These are phyloP conservation scores for Thysanoteuthis rhombus DNA, from an alignment of 2,888 invertebrate genomes.

Conservation along the genomic window DNA sequence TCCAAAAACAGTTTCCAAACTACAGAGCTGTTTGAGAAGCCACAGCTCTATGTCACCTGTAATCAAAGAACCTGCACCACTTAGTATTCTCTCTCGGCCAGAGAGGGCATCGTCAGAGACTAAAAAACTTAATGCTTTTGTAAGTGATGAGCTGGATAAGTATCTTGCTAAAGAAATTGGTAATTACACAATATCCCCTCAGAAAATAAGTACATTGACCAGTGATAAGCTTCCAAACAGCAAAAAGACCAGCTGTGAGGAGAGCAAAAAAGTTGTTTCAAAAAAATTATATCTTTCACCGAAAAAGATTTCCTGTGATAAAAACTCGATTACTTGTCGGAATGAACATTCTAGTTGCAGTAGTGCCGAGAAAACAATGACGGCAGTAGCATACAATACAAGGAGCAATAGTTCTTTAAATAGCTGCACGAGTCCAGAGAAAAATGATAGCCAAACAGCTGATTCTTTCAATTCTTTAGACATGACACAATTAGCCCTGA, in stretches of 20 bases:
- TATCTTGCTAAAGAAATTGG: constrained; percentile 42
- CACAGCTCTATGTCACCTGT: neutral
- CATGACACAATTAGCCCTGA: neutral
- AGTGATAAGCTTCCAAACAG: neutral
- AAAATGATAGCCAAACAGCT: neutral
- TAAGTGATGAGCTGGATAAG: constrained; percentile 49
- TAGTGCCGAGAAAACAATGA: neutral
- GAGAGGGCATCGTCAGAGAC: constrained; percentile 38
- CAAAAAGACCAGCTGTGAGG: neutral
- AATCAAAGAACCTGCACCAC: constrained; percentile 45
- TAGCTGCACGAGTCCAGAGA: neutral
- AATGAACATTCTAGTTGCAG: neutral
- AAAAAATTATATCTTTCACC: neutral
- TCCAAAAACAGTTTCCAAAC: neutral
- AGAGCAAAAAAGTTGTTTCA: neutral
- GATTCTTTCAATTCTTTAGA: neutral
- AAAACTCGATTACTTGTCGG: neutral
- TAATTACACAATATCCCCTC: neutral
- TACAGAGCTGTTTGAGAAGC: neutral
- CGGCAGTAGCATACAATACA: neutral
- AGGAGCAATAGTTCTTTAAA: constrained; percentile 14
- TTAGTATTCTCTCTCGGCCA: constrained; percentile 43
- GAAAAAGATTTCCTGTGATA: constrained; percentile 14
- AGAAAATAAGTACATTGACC: neutral
- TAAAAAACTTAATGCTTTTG: constrained; percentile 50